Conservation (phyloP, 2,113 vertebrate genomes). For the Vulpes vulpes region DNA sequence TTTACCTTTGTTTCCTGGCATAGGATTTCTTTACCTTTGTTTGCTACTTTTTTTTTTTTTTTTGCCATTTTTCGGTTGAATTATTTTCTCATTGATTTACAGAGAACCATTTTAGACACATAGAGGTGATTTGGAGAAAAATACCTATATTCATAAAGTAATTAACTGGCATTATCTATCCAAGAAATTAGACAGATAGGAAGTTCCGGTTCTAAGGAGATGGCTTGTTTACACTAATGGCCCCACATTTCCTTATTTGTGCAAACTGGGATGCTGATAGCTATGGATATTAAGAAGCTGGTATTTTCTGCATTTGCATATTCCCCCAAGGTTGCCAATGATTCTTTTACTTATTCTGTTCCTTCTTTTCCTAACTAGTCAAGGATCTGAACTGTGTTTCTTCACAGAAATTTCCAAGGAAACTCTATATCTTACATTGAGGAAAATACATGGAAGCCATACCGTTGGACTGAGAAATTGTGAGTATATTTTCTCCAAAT, state of each 20-base stretch:
- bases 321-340: neutral
- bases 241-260: neutral
- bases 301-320: neutral
- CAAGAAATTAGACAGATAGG: neutral
- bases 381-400: too few species aligned
- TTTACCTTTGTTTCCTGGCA: neutral
- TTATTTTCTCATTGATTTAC: neutral
- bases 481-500: too few species aligned
- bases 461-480: too few species aligned
- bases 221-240: neutral
- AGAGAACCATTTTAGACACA: neutral
- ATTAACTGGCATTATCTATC: neutral
- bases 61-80: neutral
- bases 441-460: too few species aligned
- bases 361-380: neutral
- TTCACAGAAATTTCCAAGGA: too few species aligned
- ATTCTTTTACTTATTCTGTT: neutral
- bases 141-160: neutral
- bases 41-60: neutral
- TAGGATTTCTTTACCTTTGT: neutral
- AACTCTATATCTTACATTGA: too few species aligned
- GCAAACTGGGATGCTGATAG: neutral
- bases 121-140: neutral
- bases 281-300: neutral
- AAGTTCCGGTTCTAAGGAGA: neutral